Percentiles rank a stretch among this genome's conserved stretches.
phyloP scores from a whole-genome alignment of 2,888 invertebrate species.

The Ellobium chinense region DNA sequence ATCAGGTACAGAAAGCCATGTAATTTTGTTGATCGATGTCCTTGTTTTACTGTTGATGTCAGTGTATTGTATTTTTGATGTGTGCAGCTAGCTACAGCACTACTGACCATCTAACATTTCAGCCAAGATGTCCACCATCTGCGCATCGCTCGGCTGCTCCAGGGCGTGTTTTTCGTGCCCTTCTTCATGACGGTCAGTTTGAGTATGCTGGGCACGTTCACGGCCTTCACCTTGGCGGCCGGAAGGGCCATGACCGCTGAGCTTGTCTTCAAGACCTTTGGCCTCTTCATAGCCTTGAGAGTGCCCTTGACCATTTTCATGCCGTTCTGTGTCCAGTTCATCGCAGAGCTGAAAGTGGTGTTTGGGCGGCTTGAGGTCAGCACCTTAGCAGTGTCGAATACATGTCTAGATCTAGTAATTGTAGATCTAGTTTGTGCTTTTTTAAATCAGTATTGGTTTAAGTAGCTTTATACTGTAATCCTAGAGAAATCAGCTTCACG shows the following conservation, averaged over 20 bases:
- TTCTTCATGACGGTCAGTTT: constrained; percentile 88
- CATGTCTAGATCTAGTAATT: no score
- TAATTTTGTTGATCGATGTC: no score
- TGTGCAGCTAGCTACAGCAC: no score
- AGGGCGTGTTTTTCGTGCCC: constrained; percentile 84
- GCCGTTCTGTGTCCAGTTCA: constrained; percentile 89
- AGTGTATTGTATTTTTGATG: no score
- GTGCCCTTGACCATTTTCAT: constrained; percentile 93
- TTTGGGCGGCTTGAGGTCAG: constrained; percentile 84
- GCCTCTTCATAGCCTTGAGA: constrained; percentile 91
- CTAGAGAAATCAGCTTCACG: no score
- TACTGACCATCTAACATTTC: no score
- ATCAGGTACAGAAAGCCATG: no score
- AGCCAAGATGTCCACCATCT: constrained; percentile 19
- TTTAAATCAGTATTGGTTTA: no score
- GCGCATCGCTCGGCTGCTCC: constrained; percentile 51
- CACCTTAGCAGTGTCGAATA: no score
- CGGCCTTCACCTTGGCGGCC: constrained; percentile 86
- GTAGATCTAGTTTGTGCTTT: no score
- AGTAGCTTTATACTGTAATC: no score
- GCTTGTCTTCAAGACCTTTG: constrained; percentile 85
- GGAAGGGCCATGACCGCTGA: constrained; percentile 84
- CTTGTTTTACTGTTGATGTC: no score
- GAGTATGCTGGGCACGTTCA: constrained; percentile 89
- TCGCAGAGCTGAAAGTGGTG: constrained; percentile 89